Evolutionary conservation across 2,113 vertebrate species (phyloP).

Genomic region (Tyto alba): DNA sequence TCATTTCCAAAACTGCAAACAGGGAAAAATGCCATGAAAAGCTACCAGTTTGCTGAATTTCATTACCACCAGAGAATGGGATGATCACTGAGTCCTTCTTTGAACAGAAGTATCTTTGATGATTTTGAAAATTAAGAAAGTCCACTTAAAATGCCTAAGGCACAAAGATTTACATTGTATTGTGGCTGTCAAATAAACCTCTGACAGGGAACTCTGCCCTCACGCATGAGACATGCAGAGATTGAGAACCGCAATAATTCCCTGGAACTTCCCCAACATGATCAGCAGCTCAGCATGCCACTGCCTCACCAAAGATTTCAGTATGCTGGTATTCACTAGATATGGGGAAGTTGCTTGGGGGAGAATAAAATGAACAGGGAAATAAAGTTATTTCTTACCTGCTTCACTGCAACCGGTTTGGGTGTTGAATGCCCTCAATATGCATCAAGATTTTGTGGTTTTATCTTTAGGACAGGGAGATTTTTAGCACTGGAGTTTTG

Average conservation of each 20-base stretch:
- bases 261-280: neutral
- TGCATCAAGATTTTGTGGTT: neutral
- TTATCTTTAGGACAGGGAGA: neutral
- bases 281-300: neutral
- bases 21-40: neutral
- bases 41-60: neutral
- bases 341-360: neutral
- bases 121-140: neutral
- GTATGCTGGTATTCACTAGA: fast-evolving
- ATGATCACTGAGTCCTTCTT: neutral
- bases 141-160: neutral
- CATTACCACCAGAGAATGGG: neutral
- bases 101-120: neutral
- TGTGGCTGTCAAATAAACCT: neutral
- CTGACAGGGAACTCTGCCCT: neutral
- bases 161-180: neutral
- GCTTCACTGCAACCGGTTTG: neutral
- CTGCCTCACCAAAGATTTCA: neutral
- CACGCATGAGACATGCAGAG: neutral
- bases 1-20: neutral
- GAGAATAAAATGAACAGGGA: neutral
- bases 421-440: neutral
- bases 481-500: neutral
- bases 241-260: neutral
- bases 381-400: neutral